Evolutionary conservation across 2,113 vertebrate genomes (phyloP).

Genomic region (Plecotus auritus): DNA sequence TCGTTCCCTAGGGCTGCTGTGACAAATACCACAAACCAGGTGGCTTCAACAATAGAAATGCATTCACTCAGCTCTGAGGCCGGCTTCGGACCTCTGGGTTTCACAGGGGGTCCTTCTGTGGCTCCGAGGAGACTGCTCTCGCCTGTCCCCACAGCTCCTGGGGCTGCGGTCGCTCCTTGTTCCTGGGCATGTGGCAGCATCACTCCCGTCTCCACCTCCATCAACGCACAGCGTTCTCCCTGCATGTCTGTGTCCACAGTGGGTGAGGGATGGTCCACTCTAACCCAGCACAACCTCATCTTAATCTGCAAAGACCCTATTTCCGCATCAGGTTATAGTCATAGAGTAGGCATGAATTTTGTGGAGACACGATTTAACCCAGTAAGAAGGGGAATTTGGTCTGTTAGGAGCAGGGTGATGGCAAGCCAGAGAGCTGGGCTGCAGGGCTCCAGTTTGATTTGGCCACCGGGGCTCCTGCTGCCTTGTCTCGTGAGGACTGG

Average conservation of each 20-base stretch:
- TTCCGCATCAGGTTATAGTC: background rate
- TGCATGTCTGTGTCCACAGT: background rate
- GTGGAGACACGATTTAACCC: background rate
- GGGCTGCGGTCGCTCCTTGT: rapidly evolving
- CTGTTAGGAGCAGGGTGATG: no score
- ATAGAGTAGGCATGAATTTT: background rate
- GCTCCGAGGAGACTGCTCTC: background rate
- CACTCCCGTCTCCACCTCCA: background rate
- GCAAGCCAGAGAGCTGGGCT: background rate
- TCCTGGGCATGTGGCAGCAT: background rate
- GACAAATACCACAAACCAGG: background rate
- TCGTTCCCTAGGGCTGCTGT: no score
- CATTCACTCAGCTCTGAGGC: background rate
- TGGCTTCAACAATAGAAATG: background rate
- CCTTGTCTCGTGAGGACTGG: background rate
- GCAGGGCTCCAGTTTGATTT: background rate
- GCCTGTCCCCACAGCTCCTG: background rate
- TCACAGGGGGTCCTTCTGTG: background rate
- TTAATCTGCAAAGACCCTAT: background rate
- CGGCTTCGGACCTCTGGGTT: background rate
- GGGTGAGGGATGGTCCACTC: no score
- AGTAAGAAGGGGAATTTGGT: background rate
- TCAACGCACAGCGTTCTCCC: rapidly evolving
- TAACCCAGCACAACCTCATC: background rate
- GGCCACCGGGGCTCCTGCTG: background rate